These are phyloP conservation scores for Cinclus cinclus DNA, from an alignment of 2,113 vertebrate genomes.

Conservation along the genomic window DNA sequence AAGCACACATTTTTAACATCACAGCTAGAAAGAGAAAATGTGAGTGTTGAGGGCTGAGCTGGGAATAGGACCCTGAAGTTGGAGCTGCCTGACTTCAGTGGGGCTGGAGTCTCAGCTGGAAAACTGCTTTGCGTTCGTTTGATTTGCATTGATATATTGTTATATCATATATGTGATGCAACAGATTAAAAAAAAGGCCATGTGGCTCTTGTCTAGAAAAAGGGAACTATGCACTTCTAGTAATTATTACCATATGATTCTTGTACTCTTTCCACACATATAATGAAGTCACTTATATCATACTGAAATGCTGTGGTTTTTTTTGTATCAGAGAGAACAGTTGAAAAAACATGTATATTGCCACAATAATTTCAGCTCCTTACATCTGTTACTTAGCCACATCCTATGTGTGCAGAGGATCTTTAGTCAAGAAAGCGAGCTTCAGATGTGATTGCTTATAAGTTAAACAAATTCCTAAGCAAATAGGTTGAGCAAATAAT, in stretches of 20 bases:
- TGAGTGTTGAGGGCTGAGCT: not conserved
- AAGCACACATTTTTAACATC: conserved; percentile 3
- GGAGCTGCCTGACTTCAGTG: not conserved
- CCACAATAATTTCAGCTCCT: not conserved
- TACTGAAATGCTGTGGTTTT: not conserved
- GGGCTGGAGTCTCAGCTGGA: conserved; percentile 39
- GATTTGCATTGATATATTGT: conserved; percentile 56
- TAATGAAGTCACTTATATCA: not conserved
- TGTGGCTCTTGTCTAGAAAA: conserved; percentile 72
- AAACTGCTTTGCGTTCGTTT: conserved; percentile 35
- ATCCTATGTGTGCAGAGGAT: not conserved
- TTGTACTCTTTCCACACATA: not conserved
- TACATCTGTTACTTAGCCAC: not conserved
- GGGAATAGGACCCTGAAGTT: not conserved
- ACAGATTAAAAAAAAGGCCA: conserved; percentile 60
- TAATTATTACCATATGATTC: conserved; percentile 62
- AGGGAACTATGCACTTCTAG: conserved; percentile 60
- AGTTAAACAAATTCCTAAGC: not conserved
- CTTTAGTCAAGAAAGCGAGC: not conserved
- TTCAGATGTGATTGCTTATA: not conserved
- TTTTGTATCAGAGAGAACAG: not conserved
- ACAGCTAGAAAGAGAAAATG: not conserved
- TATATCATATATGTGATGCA: conserved; percentile 70
- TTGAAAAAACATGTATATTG: conserved; percentile 3
- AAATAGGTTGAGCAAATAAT: not conserved